Conservation (phyloP, 2,797 vertebrate genomes). For the Sebastiscus albofasciatus region DNA sequence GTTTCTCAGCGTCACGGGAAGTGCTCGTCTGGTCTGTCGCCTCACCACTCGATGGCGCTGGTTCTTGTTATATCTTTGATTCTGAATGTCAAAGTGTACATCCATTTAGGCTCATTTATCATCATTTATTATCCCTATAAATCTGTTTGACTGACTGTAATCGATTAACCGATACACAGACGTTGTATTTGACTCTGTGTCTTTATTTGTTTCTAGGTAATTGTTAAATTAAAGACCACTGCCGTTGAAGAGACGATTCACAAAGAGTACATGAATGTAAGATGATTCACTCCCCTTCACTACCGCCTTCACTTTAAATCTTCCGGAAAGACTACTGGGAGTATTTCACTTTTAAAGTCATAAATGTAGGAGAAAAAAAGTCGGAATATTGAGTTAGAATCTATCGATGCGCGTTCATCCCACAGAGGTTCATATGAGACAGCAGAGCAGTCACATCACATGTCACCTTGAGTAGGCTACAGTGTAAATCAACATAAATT, state of each 20-base stretch:
- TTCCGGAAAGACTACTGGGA: neutral
- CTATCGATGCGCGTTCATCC: too few relatives aligned
- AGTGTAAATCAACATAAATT: too few relatives aligned
- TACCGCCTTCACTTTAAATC: neutral
- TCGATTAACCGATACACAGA: neutral
- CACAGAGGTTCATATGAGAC: too few relatives aligned
- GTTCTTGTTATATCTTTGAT: neutral
- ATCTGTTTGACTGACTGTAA: neutral
- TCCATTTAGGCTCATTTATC: neutral
- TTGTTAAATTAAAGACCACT: neutral
- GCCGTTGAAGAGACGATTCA: neutral
- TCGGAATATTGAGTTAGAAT: too few relatives aligned
- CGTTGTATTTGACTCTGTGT: neutral
- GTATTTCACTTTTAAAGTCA: neutral
- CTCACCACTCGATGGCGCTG: neutral
- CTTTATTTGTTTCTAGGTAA: neutral
- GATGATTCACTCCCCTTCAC: neutral
- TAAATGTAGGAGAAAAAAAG: too few relatives aligned
- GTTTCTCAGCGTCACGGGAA: conserved; percentile 64
- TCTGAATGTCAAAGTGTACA: neutral
- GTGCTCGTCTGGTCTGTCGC: neutral
- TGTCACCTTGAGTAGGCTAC: too few relatives aligned
- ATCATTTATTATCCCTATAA: neutral
- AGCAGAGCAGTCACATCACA: too few relatives aligned
- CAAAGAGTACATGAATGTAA: neutral